Evolutionary conservation across 2,797 vertebrate species (phyloP), one percentile per base, ranked within the genome.

Genomic region (Benthosema pterotum): DNA sequence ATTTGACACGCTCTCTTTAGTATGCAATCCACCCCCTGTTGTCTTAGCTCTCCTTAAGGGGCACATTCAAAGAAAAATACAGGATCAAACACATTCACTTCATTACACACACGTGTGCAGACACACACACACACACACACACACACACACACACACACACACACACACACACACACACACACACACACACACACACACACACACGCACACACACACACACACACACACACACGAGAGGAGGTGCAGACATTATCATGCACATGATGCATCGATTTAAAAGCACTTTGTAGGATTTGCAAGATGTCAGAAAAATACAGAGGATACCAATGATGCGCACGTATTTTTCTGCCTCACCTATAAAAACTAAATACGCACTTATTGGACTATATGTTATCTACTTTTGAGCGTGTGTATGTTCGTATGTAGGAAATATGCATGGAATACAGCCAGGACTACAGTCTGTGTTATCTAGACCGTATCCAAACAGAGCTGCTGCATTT

Each of bases 31-130:
- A 51, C 9, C 9, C 9, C 11, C 11, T 38, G 25, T 60, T 42
- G 43, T 47, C 32, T 25, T 11, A 28, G 28, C 17, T 32, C 69
- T 56, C 57, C 62, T 25, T 3, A 5, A 59, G 42, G 54, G 25
- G 14, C 60, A 52, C 47, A 77, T 57, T 77, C 16, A 11, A 42
- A 60, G 42, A 6, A 59, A n/a, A 71, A 78, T 67, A 52, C 65
- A 52, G 17, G 46, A 72, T 67, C 66, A 72, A 62, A 69, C 50
- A 56, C 19, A 59, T 11, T 19, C 45, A 61, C 55, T 60, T 42
- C 13, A 54, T 25, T 57, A 60, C 47, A 63, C 19, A 60, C 25
- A 62, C 55, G 16, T 53, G 16, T 4, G 16, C 22, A 42, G 16
- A 48, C 11, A 3, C 4, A 57, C 42, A 57, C 16, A 42, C 53